These are phyloP conservation scores for Formica aserva DNA, from an alignment of 2,888 invertebrate genomes.

Conservation along the genomic window DNA sequence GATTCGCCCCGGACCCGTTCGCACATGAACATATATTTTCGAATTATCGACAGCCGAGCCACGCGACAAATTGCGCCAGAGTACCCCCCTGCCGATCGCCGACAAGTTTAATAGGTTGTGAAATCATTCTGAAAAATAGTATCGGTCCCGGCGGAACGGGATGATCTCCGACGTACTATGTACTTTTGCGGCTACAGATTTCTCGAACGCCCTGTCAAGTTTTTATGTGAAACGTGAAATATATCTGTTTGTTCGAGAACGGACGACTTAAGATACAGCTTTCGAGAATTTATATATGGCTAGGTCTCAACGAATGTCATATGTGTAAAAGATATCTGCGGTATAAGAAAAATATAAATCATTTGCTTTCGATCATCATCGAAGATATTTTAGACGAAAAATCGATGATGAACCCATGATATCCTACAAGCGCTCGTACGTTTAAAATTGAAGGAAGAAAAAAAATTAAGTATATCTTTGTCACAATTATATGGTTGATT, in stretches of 20 bases:
- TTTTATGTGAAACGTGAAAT: slow-evolving; percentile 40
- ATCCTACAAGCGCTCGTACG: neutral
- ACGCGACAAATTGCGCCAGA: slow-evolving; percentile 76
- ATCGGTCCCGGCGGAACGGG: slow-evolving; percentile 52
- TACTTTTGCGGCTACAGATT: slow-evolving; percentile 46
- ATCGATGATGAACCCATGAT: neutral
- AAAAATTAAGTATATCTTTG: neutral
- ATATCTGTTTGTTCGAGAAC: slow-evolving; percentile 26
- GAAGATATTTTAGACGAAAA: neutral
- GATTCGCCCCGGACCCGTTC: slow-evolving; percentile 61
- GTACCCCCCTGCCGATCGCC: slow-evolving; percentile 68
- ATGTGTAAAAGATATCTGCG: neutral
- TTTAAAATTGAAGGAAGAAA: neutral
- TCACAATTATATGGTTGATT: neutral
- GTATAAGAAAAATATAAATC: neutral
- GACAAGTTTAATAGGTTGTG: slow-evolving; percentile 77
- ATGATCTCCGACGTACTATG: slow-evolving; percentile 43
- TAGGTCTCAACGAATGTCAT: neutral
- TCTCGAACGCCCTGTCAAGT: slow-evolving; percentile 37
- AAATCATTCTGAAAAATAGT: slow-evolving; percentile 77
- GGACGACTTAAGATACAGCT: slow-evolving; percentile 11
- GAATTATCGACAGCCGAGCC: slow-evolving; percentile 78
- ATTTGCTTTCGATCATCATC: neutral
- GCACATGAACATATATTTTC: slow-evolving; percentile 74
- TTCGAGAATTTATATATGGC: slow-evolving; percentile 31